Evolutionary conservation across 2,888 invertebrate genomes (phyloP).

Genomic region (Drosophila diplacantha): DNA sequence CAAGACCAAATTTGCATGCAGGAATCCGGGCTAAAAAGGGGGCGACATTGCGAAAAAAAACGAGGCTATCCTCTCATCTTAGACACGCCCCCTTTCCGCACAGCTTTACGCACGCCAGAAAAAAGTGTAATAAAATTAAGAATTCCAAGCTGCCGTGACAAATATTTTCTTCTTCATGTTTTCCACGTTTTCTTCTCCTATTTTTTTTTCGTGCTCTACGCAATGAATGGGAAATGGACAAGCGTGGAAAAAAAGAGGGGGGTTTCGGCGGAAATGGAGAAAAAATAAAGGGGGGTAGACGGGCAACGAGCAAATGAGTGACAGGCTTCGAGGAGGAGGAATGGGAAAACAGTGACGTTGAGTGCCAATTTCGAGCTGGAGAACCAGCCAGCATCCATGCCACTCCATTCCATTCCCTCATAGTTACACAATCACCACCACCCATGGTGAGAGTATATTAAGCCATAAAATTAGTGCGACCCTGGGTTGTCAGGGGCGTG

Average conservation of each 20-base stretch:
- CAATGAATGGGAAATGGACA: conserved; percentile 49
- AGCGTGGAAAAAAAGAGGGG: conserved; percentile 13
- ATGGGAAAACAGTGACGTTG: conserved; percentile 51
- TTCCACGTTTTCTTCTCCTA: conserved; percentile 10
- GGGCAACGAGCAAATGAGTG: conserved; percentile 35
- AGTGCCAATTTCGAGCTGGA: conserved; percentile 63
- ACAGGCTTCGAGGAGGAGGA: conserved; percentile 17
- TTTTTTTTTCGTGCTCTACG: conserved; percentile 24
- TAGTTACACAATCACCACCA: conserved; percentile 45
- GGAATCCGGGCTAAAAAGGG: conserved; percentile 48
- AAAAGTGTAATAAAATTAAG: conserved; percentile 74
- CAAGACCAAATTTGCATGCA: conserved; percentile 68
- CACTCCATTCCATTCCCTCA: conserved; percentile 27
- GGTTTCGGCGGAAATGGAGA: conserved; percentile 26
- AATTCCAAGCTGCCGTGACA: conserved; percentile 76
- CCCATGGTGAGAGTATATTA: conserved; percentile 63
- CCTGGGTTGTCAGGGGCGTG: conserved; percentile 29
- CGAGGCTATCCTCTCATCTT: conserved; percentile 31
- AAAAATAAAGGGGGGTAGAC: neutral
- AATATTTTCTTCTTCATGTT: conserved; percentile 53
- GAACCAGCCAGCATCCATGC: conserved; percentile 44
- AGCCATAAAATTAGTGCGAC: conserved; percentile 73
- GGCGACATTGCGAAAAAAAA: conserved; percentile 9
- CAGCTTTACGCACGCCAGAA: conserved; percentile 58
- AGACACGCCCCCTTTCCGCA: conserved; percentile 20